Percentiles rank a stretch among this genome's conserved stretches.
Evolutionary conservation across 64 coral and sea anemone genomes (phyloP).

Genomic region (Astreopora myriophthalma): DNA sequence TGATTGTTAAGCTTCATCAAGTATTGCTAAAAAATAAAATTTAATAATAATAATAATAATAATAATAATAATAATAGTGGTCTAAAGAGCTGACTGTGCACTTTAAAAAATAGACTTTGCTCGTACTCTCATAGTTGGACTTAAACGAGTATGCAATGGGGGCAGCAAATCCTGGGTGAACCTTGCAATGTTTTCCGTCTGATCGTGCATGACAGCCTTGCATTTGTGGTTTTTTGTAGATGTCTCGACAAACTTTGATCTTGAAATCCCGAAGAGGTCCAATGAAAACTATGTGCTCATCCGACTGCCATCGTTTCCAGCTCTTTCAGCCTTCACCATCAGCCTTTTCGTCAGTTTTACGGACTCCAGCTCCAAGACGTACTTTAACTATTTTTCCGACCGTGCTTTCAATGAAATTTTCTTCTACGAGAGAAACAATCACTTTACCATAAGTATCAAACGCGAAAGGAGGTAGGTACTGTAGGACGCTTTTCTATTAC

Average conservation of each 20-base stretch:
- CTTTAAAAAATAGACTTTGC: no score
- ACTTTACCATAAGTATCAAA: constrained; percentile 23
- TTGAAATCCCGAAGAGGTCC: constrained; percentile 40
- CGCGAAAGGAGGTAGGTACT: neutral
- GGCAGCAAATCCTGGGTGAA: no score
- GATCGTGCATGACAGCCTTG: no score
- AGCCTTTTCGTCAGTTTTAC: constrained; percentile 76
- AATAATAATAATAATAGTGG: no score
- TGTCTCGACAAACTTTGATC: constrained; percentile 28
- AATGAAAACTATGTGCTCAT: neutral
- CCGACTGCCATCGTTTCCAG: neutral
- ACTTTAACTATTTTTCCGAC: constrained; percentile 37
- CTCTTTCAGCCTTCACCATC: constrained; percentile 50
- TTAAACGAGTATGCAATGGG: no score
- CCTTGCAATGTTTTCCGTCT: no score
- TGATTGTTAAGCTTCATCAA: no score
- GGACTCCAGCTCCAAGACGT: constrained; percentile 28
- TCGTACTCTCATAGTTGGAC: no score
- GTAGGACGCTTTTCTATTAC: no score
- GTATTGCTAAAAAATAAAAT: no score
- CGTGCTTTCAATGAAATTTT: constrained; percentile 36
- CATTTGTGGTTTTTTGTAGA: constrained; percentile 37
- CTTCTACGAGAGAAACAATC: constrained; percentile 10
- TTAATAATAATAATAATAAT: no score
- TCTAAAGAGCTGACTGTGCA: no score